Evolutionary conservation across 2,797 vertebrate species (phyloP).

Genomic region (Premnoplex brunnescens): DNA sequence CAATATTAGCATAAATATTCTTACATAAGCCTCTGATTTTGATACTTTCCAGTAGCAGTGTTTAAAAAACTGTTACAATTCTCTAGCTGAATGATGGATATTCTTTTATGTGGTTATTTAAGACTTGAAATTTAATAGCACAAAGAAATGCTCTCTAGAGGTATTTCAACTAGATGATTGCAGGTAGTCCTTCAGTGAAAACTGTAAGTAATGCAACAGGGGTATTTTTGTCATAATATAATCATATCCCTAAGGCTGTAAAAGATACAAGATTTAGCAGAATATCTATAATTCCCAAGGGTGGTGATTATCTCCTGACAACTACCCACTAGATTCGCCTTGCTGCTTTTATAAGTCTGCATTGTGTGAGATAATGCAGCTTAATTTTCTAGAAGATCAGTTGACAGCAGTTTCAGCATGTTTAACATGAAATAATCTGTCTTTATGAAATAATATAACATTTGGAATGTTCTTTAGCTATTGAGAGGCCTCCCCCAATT

Average conservation of each 20-base stretch:
- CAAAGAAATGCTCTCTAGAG: conserved; percentile 3
- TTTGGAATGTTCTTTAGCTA: conserved; percentile 31
- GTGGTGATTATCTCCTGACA: conserved; percentile 68
- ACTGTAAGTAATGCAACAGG: conserved; percentile 28
- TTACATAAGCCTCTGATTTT: background rate
- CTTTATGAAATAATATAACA: conserved; percentile 53
- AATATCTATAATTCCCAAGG: conserved; percentile 64
- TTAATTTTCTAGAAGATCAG: conserved; percentile 69
- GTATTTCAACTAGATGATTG: conserved; percentile 6
- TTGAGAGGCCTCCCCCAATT: background rate
- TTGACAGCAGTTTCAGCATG: conserved; percentile 65
- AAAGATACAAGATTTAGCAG: conserved; percentile 54
- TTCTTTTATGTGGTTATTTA: background rate
- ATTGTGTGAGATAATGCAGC: conserved; percentile 65
- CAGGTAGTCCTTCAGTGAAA: conserved; percentile 25
- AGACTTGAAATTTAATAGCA: conserved; percentile 26
- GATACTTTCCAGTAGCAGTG: background rate
- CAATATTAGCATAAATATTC: background rate
- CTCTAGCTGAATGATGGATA: background rate
- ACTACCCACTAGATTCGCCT: conserved; percentile 49
- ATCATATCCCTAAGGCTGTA: conserved; percentile 40
- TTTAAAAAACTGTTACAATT: background rate
- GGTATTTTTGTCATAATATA: conserved; percentile 66
- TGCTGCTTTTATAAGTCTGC: conserved; percentile 59
- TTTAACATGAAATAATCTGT: conserved; percentile 57